Conservation (phyloP, 2,888 invertebrate species). For the Poecilobothrus nobilitatus region DNA sequence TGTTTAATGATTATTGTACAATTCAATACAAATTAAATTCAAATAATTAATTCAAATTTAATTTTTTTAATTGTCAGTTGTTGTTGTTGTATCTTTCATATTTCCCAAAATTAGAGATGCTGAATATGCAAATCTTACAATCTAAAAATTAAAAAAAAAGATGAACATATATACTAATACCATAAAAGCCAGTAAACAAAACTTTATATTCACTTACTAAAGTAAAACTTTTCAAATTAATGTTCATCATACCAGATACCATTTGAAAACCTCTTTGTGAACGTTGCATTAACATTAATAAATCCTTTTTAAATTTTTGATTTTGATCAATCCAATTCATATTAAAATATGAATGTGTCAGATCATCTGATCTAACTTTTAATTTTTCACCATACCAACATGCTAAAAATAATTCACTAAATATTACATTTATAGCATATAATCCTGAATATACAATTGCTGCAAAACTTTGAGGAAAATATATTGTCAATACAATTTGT, state of each 20-base stretch:
- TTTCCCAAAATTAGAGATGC: not conserved
- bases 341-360: not conserved
- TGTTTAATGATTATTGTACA: too few species aligned
- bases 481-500: not conserved
- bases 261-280: not conserved
- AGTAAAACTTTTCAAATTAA: not conserved
- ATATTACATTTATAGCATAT: not conserved
- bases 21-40: too few species aligned
- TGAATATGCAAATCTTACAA: not conserved
- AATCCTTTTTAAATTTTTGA: not conserved
- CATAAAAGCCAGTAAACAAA: too few species aligned
- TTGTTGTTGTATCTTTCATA: not conserved
- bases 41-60: too few species aligned
- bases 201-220: not conserved
- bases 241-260: not conserved
- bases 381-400: conserved; percentile 3
- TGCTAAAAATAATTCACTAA: not conserved
- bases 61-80: too few species aligned
- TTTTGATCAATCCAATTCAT: conserved; percentile 6
- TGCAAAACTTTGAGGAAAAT: not conserved
- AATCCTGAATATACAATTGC: not conserved
- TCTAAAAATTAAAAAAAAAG: not conserved
- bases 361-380: not conserved
- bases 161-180: too few species aligned
- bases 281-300: conserved; percentile 6